These are phyloP conservation scores for Leptinotarsa juncta DNA, from an alignment of 2,888 invertebrate genomes.

Conservation along the genomic window DNA sequence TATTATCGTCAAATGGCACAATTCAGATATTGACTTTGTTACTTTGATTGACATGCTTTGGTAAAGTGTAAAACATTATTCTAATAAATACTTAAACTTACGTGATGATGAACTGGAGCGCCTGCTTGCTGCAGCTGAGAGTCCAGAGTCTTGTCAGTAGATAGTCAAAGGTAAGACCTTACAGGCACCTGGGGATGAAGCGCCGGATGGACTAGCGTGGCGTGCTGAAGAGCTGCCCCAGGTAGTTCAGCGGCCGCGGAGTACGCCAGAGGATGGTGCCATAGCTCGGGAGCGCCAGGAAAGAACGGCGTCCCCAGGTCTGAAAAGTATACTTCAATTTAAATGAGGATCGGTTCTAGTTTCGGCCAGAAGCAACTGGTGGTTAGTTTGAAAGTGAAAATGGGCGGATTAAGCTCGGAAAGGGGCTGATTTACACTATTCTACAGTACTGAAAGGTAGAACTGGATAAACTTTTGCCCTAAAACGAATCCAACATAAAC, in stretches of 20 bases:
- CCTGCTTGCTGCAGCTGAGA: conserved; percentile 61
- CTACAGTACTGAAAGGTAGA: no score
- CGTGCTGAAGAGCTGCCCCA: conserved; percentile 78
- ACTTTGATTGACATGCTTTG: no score
- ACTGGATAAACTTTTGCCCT: no score
- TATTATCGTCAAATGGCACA: no score
- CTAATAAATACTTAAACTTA: conserved; percentile 62
- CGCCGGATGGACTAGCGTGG: conserved; percentile 94
- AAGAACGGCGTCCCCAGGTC: conserved; percentile 97
- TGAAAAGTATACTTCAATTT: conserved; percentile 66
- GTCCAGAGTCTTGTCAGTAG: conserved; percentile 78
- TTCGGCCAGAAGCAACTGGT: conserved; percentile 26
- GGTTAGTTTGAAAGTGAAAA: neutral
- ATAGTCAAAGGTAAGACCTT: conserved; percentile 97
- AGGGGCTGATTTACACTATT: neutral
- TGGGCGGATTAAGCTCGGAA: neutral
- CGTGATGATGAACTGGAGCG: conserved; percentile 70
- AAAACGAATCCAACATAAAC: no score
- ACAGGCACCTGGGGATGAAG: conserved; percentile 98
- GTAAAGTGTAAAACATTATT: no score
- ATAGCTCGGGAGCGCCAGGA: conserved; percentile 93
- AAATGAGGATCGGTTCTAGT: conserved; percentile 43
- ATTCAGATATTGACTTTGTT: no score
- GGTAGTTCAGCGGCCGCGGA: conserved; percentile 77
- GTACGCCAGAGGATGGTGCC: conserved; percentile 91